phyloP scores from a whole-genome alignment of 2,888 invertebrate genomes.

The Graphium colonna region DNA sequence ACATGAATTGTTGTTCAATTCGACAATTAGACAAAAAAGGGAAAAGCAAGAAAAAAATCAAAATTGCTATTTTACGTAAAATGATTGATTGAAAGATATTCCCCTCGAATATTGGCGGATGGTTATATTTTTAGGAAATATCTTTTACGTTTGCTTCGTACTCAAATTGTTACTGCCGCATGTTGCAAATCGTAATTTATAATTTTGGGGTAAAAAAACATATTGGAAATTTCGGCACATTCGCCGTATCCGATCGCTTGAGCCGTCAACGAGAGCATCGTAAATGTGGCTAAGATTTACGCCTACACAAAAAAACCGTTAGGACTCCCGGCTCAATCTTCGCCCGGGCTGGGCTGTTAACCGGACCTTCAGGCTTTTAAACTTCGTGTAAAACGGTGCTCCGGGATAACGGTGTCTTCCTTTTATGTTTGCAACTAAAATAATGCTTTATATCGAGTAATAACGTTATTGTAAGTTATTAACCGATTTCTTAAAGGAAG shows the following conservation, averaged over 20 bases:
- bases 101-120: too few relatives aligned
- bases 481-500: slow-evolving; percentile 40
- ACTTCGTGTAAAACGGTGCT: slow-evolving; percentile 31
- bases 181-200: too few relatives aligned
- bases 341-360: slow-evolving; percentile 51
- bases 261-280: slow-evolving; percentile 41
- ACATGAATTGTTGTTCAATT: too few relatives aligned
- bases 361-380: slow-evolving; percentile 47
- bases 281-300: slow-evolving; percentile 71
- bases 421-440: background rate
- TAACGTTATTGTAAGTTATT: too few relatives aligned
- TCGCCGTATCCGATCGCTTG: slow-evolving; percentile 24
- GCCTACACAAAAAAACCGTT: slow-evolving; percentile 78
- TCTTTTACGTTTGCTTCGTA: too few relatives aligned
- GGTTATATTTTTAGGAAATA: too few relatives aligned
- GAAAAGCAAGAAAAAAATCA: too few relatives aligned
- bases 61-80: too few relatives aligned
- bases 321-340: slow-evolving; percentile 59
- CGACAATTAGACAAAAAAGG: too few relatives aligned
- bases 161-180: too few relatives aligned
- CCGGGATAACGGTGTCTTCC: slow-evolving; percentile 12
- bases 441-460: background rate
- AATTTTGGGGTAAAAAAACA: too few relatives aligned
- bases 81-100: too few relatives aligned
- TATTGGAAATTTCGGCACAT: background rate